Evolutionary conservation across 1,140 invertebrate species (phyloP).

Genomic region (Ridgeia piscesae): DNA sequence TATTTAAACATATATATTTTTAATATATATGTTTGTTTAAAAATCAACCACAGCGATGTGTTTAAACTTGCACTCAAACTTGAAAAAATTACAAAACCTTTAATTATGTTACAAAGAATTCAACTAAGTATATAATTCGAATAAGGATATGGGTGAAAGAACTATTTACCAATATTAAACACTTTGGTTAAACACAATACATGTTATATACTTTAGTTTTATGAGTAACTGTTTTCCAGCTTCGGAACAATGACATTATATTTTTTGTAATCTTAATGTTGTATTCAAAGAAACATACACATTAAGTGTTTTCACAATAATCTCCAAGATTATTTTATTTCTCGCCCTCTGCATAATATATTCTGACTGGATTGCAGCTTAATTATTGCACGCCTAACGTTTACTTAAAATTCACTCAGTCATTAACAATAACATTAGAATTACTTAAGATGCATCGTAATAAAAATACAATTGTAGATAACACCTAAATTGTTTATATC

Average conservation of each 20-base stretch:
- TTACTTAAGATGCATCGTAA: background rate
- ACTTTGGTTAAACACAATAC: too few species aligned
- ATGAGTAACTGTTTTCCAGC: background rate
- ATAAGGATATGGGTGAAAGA: background rate
- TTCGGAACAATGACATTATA: background rate
- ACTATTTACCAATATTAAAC: too few species aligned
- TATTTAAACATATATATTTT: background rate
- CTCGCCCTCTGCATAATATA: background rate
- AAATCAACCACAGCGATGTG: background rate
- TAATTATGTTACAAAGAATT: background rate
- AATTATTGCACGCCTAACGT: background rate
- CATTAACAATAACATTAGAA: background rate
- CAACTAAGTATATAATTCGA: background rate
- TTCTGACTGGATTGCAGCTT: background rate
- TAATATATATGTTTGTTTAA: background rate
- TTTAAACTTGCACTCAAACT: background rate
- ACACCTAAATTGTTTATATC: background rate
- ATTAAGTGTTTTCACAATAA: too few species aligned
- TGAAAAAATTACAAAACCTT: background rate
- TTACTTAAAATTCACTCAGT: background rate
- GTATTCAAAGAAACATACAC: background rate
- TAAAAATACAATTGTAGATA: background rate
- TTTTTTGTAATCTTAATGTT: background rate
- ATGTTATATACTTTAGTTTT: background rate
- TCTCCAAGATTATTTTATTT: background rate